Percentiles rank a stretch among this genome's conserved stretches.
phyloP scores from a whole-genome alignment of 2,113 vertebrate genomes.

The Tragelaphus strepsiceros region DNA sequence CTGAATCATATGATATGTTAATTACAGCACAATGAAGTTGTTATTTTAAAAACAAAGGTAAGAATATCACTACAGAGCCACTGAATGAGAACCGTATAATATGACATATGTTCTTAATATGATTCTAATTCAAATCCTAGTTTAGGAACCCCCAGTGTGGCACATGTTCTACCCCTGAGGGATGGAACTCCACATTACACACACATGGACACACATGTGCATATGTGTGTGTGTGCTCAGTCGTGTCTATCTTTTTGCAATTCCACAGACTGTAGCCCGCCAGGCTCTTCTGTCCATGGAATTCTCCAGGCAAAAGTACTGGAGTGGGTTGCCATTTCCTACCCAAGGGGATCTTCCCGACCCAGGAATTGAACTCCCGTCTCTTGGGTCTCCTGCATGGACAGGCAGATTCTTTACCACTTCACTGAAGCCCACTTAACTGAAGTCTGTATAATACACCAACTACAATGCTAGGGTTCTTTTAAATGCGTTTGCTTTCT shows the following conservation, averaged over 20 bases:
- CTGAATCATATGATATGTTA: not conserved
- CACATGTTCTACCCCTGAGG: not conserved
- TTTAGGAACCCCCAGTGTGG: not conserved
- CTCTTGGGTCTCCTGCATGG: not conserved
- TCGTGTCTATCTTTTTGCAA: not conserved
- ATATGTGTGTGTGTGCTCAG: not conserved
- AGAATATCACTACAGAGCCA: not conserved
- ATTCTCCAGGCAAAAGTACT: not conserved
- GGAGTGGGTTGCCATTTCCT: not conserved
- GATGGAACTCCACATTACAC: no score
- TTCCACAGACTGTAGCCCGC: rapidly evolving
- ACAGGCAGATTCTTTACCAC: not conserved
- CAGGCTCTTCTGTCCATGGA: not conserved
- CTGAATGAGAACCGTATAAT: not conserved
- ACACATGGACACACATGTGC: not conserved
- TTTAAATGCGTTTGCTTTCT: not conserved
- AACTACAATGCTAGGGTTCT: no score
- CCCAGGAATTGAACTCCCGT: not conserved
- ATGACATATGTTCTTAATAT: not conserved
- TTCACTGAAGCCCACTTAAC: not conserved
- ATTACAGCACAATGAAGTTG: not conserved
- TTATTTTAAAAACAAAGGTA: not conserved
- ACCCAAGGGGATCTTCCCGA: not conserved
- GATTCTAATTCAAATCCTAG: not conserved
- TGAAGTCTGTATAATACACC: not conserved